Conservation (phyloP, 2,888 invertebrate genomes). For the Meganola albula region DNA sequence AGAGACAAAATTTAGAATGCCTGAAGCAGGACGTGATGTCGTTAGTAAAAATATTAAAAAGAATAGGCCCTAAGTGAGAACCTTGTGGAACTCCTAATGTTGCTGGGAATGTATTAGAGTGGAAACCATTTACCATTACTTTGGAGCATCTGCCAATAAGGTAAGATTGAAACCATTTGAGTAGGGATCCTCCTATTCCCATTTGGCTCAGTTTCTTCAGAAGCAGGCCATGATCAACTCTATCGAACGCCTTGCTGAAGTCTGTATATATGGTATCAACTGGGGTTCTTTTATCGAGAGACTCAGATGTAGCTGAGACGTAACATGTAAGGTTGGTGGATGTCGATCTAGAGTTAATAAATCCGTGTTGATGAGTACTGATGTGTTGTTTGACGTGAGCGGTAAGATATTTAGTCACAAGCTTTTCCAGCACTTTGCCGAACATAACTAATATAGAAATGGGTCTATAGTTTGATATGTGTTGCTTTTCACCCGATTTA, state of each 20-base stretch:
- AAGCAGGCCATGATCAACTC: not conserved
- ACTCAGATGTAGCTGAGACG: not conserved
- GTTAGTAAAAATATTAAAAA: not conserved
- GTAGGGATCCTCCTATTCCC: not conserved
- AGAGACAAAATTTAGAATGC: not conserved
- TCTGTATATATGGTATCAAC: slow-evolving; percentile 1
- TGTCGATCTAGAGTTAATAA: not conserved
- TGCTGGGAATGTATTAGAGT: not conserved
- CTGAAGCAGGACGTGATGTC: not conserved
- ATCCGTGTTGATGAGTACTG: too few relatives aligned
- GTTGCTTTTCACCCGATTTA: slow-evolving; percentile 2
- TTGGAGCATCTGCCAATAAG: not conserved
- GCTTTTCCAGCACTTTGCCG: too few relatives aligned
- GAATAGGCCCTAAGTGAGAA: slow-evolving; percentile 1
- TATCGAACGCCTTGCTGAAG: slow-evolving; percentile 2
- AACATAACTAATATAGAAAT: too few relatives aligned
- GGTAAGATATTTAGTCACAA: too few relatives aligned
- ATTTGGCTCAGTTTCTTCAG: not conserved
- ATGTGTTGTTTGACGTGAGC: too few relatives aligned
- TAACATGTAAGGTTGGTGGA: not conserved
- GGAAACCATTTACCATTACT: not conserved
- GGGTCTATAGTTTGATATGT: too few relatives aligned
- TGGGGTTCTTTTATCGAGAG: not conserved
- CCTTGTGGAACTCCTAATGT: slow-evolving; percentile 3
- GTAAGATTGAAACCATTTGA: slow-evolving; percentile 1